Conservation (phyloP, 1,140 invertebrate species). For the Papilio aristodemus region DNA sequence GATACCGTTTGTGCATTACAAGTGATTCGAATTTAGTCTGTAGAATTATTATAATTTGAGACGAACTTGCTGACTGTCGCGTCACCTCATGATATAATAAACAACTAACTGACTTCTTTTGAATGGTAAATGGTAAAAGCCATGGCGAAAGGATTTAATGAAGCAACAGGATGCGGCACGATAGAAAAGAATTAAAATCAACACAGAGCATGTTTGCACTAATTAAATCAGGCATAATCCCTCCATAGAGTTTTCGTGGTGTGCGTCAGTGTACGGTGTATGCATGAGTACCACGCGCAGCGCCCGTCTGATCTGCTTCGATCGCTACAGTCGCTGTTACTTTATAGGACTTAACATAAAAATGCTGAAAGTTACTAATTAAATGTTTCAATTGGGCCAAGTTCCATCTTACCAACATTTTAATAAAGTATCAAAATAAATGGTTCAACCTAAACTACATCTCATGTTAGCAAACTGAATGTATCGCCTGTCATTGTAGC, state of each 20-base stretch:
- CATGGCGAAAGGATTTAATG: constrained; percentile 1
- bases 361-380: not conserved
- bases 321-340: not conserved
- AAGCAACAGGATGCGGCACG: constrained; percentile 13
- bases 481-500: constrained; percentile 29
- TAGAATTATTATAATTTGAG: too few species aligned
- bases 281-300: not conserved
- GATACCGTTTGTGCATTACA: too few species aligned
- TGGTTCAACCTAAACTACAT: not conserved
- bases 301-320: not conserved
- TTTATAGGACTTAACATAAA: not conserved
- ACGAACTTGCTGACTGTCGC: too few species aligned
- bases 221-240: constrained; percentile 14
- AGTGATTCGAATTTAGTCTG: too few species aligned
- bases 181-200: constrained; percentile 24
- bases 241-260: constrained; percentile 10
- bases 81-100: too few species aligned
- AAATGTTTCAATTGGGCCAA: not conserved
- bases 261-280: not conserved
- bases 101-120: constrained; percentile 5
- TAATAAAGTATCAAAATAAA: not conserved
- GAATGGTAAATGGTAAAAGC: not conserved
- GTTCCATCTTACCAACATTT: not conserved
- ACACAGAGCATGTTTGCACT: constrained; percentile 13
- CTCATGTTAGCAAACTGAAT: not conserved